Conservation (phyloP, 2,797 vertebrate genomes). For the Danio albolineatus region DNA sequence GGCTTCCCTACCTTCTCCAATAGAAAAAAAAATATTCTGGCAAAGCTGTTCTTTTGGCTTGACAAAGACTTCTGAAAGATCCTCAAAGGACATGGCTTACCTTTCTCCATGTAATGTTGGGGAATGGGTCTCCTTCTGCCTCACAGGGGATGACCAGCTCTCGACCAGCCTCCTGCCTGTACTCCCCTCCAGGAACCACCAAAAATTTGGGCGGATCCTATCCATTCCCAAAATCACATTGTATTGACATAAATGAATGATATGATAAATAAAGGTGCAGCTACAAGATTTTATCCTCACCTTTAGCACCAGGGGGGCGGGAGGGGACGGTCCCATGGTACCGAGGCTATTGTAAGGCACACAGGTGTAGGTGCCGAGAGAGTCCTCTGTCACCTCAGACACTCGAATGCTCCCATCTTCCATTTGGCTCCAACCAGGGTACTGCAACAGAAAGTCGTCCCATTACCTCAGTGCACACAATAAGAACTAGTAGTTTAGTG, state of each 20-base stretch:
- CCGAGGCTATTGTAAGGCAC: constrained; percentile 99
- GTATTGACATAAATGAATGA: not conserved
- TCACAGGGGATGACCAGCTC: constrained; percentile 97
- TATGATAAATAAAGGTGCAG: not conserved
- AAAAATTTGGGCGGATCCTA: constrained; percentile 99
- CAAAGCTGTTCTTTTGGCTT: not conserved
- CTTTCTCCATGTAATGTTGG: constrained; percentile 98
- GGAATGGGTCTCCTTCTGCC: constrained; percentile 96
- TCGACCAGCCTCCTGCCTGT: constrained; percentile 97
- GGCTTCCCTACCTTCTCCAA: constrained; percentile 94
- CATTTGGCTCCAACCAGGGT: constrained; percentile 94
- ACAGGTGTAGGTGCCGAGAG: constrained; percentile 98
- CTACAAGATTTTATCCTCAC: constrained; percentile 67
- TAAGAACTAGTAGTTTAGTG: not conserved
- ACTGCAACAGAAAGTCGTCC: constrained; percentile 72
- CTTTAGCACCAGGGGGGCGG: constrained; percentile 99
- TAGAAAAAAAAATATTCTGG: constrained; percentile 48
- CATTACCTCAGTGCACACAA: constrained; percentile 1
- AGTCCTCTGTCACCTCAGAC: constrained; percentile 97
- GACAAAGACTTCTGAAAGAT: not conserved
- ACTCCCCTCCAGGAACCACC: constrained; percentile 99
- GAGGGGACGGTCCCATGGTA: constrained; percentile 97
- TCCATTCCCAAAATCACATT: constrained; percentile 34
- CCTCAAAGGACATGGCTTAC: constrained; percentile 69
- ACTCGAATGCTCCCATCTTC: constrained; percentile 96